Evolutionary conservation across 1,140 invertebrate genomes (phyloP), one percentile per base, ranked within the genome.

Genomic region (Procambarus clarkii): DNA sequence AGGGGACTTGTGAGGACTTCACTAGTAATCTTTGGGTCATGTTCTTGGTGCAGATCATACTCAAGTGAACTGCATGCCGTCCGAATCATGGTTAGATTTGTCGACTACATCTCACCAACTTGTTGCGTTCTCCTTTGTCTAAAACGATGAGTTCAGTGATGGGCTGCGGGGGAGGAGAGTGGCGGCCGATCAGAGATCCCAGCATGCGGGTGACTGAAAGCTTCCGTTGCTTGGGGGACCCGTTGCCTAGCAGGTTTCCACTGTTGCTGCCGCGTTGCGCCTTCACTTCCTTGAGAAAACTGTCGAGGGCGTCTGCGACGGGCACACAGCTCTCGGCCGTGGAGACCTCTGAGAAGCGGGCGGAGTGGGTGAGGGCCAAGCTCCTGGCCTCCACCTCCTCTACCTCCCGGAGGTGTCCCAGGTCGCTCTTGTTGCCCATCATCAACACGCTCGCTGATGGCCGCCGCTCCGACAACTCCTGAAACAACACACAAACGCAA

Each of bases 171-270:
- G 91, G 93, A 9, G 93, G 93, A 86, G 94, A 94, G 50, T 95
- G 95, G 45, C 94, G 94, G 48, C 96, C 96, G 94, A 97, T 97
- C 81, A 97, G 94, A 2, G 96, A 96, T n/a, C 96, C 96, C 54
- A 97, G 95, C 96, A 97, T 97, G 94, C 97, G 97, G 11, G 96
- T 96, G 11, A 97, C 97, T 69, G 96, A 97, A 94, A 97, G 96
- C 93, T 97, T 96, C 83, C 97, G 95, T 44, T 94, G 94, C 85
- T 94, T 94, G 21, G 94, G 92, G 3, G 95, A 95, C 88, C 95
- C 95, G n/a, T 94, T 93, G 64, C 86, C 60, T 34, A 58, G 54
- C 21, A 13, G 78, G 58, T 54, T 64, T 21, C 89, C 89, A 21
- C 18, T 64, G 50, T 46, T 87, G 45, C 69, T 78, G 69, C 79